Evolutionary conservation across 2,888 invertebrate genomes (phyloP).

Genomic region (Gandaritis pyraliata): DNA sequence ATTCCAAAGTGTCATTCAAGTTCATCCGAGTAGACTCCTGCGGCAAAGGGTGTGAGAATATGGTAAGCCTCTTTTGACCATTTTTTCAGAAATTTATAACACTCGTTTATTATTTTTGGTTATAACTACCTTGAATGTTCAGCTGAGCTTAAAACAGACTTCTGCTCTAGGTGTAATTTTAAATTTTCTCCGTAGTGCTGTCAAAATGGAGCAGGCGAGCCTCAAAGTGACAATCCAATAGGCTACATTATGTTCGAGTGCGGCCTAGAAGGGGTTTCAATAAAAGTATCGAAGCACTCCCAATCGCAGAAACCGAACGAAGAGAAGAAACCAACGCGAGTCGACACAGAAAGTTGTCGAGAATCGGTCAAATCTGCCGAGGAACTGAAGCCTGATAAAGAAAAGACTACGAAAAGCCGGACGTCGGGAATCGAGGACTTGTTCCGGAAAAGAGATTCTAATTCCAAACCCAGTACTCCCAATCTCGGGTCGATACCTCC

Average conservation of each 20-base stretch:
- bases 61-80: slow-evolving; percentile 49
- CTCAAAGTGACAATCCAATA: slow-evolving; percentile 86
- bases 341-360: slow-evolving; percentile 73
- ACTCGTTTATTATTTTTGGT: not conserved
- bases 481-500: slow-evolving; percentile 77
- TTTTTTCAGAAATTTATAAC: not conserved
- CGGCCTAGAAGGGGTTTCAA: slow-evolving; percentile 94
- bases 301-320: slow-evolving; percentile 90
- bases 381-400: slow-evolving; percentile 72
- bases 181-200: slow-evolving; percentile 52
- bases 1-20: slow-evolving; percentile 95
- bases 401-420: slow-evolving; percentile 61
- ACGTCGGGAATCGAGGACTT: slow-evolving; percentile 77
- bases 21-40: slow-evolving; percentile 88
- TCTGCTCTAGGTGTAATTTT: not conserved
- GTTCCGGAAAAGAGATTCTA: slow-evolving; percentile 82
- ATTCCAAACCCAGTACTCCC: slow-evolving; percentile 84
- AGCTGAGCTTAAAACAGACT: no score
- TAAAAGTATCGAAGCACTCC: slow-evolving; percentile 90
- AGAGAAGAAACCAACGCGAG: slow-evolving; percentile 73
- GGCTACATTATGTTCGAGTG: slow-evolving; percentile 99
- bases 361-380: slow-evolving; percentile 80
- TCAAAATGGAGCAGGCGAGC: slow-evolving; percentile 73
- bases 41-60: slow-evolving; percentile 75
- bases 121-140: no score